Percentiles rank a stretch among this genome's conserved stretches.
Evolutionary conservation across 1,140 invertebrate species (phyloP).

Genomic region (Trachymyrmex cornetzi): DNA sequence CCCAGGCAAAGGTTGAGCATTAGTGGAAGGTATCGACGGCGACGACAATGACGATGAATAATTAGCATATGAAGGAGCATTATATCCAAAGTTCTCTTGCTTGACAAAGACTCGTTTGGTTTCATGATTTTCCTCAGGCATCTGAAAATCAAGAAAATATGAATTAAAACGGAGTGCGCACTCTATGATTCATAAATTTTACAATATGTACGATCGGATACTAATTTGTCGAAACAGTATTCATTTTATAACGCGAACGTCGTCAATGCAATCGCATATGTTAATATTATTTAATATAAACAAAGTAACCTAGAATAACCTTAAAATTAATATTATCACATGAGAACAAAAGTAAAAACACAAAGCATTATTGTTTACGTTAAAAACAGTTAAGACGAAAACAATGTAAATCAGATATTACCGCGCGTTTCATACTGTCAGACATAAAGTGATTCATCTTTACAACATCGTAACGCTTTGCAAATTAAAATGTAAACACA

Average conservation of each 20-base stretch:
- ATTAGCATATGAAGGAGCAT: slow-evolving; percentile 73
- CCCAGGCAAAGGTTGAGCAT: slow-evolving; percentile 83
- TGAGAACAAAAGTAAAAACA: neutral
- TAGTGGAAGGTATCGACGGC: slow-evolving; percentile 71
- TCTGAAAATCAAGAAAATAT: slow-evolving; percentile 66
- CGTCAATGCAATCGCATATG: neutral
- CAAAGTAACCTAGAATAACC: slow-evolving; percentile 64
- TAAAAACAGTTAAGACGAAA: neutral
- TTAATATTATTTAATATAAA: slow-evolving; percentile 34
- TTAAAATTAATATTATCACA: neutral
- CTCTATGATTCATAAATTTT: neutral
- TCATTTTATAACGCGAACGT: neutral
- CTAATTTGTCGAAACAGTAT: neutral
- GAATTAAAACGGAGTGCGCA: slow-evolving; percentile 55
- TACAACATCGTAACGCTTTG: slow-evolving; percentile 11
- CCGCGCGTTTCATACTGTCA: slow-evolving; percentile 77
- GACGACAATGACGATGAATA: slow-evolving; percentile 74
- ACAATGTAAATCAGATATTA: slow-evolving; percentile 47
- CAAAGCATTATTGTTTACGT: neutral
- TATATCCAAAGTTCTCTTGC: slow-evolving; percentile 80
- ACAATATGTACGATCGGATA: neutral
- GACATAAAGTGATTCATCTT: neutral
- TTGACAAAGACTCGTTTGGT: slow-evolving; percentile 76
- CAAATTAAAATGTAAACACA: slow-evolving; percentile 72
- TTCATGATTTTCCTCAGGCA: slow-evolving; percentile 80